Conservation (phyloP, 2,888 invertebrate genomes). For the Rambutsinella grinnellia region DNA sequence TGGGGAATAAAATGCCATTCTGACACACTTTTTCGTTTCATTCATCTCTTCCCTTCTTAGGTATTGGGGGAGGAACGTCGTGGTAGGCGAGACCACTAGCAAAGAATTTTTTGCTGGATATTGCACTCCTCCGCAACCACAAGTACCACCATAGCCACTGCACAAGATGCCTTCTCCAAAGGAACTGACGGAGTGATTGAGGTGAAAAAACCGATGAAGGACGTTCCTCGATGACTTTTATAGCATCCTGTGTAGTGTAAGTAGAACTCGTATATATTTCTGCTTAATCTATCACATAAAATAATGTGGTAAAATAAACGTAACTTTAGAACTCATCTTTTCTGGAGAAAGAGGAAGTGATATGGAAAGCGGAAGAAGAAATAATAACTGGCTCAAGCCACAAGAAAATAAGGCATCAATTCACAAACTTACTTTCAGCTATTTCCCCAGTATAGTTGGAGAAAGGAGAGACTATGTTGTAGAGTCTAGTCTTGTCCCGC, state of each 20-base stretch:
- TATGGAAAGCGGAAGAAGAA: slow-evolving; percentile 29
- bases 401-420: slow-evolving; percentile 54
- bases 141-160: neutral
- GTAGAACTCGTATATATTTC: no score
- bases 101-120: no score
- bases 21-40: slow-evolving; percentile 57
- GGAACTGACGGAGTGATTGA: neutral
- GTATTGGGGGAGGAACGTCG: neutral
- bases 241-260: no score
- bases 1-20: slow-evolving; percentile 56
- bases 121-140: neutral
- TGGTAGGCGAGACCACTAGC: neutral
- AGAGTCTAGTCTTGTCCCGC: neutral
- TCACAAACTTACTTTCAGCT: slow-evolving; percentile 33
- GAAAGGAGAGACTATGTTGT: neutral
- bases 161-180: neutral
- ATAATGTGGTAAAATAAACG: neutral
- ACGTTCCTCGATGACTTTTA: neutral
- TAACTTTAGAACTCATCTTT: slow-evolving; percentile 41
- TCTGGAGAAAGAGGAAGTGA: slow-evolving; percentile 28
- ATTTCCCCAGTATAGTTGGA: neutral
- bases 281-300: no score
- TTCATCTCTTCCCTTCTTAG: slow-evolving; percentile 35
- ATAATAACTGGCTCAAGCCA: slow-evolving; percentile 47
- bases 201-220: neutral